Conservation (phyloP, 2,888 invertebrate species). For the Pseudococcus jackbeardsleyi region DNA sequence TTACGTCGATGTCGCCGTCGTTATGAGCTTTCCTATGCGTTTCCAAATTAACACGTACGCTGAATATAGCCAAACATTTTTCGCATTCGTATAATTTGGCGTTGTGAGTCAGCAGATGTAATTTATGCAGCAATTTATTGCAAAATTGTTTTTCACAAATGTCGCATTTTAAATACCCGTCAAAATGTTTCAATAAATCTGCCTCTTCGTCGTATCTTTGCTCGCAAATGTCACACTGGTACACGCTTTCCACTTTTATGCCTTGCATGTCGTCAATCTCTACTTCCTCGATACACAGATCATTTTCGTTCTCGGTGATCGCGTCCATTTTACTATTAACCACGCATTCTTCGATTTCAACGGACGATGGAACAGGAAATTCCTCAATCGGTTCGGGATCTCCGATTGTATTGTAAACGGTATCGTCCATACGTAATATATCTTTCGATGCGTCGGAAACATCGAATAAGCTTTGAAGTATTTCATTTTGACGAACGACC, state of each 20-base stretch:
- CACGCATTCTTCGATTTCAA: not conserved
- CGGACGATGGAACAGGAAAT: not conserved
- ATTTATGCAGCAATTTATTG: constrained; percentile 11
- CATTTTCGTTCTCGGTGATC: not conserved
- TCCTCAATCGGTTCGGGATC: not conserved
- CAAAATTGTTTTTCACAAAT: constrained; percentile 34
- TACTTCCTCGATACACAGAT: constrained; percentile 16
- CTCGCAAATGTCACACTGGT: constrained; percentile 57
- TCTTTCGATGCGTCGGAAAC: not conserved
- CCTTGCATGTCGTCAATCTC: not conserved
- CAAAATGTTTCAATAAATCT: not conserved
- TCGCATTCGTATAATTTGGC: constrained; percentile 14
- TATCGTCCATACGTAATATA: not conserved
- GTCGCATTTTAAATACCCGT: constrained; percentile 22
- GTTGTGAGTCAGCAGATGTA: constrained; percentile 19
- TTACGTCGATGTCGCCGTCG: constrained; percentile 20
- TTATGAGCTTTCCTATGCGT: not conserved
- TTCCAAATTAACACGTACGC: not conserved
- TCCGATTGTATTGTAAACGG: not conserved
- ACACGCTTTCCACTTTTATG: constrained; percentile 39
- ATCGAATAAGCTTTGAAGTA: not conserved
- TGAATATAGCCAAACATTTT: constrained; percentile 22
- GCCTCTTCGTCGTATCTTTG: constrained; percentile 43
- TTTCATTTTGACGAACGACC: not conserved
- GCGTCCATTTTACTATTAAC: not conserved